These are phyloP conservation scores for Medauroidea extradentata DNA, from an alignment of 1,140 invertebrate species.

Conservation along the genomic window DNA sequence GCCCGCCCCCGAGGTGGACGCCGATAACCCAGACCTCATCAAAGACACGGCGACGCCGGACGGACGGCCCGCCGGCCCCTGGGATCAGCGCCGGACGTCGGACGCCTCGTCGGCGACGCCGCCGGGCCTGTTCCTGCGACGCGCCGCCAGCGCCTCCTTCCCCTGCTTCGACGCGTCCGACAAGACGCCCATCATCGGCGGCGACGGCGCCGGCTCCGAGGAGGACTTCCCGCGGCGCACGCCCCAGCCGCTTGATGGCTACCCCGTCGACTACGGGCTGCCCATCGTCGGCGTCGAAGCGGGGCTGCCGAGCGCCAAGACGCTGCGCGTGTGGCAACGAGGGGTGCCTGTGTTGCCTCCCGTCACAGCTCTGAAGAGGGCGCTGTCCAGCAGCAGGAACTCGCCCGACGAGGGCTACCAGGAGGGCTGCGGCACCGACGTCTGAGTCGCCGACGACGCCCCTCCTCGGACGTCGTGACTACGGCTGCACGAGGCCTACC, in stretches of 20 bases:
- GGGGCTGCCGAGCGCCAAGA: conserved; percentile 58
- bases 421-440: conserved; percentile 86
- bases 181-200: conserved; percentile 68
- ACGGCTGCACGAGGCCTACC: too few species aligned
- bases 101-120: conserved; percentile 58
- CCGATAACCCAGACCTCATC: conserved; percentile 78
- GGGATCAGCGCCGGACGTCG: conserved; percentile 52
- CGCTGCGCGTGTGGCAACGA: conserved; percentile 77
- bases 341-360: conserved; percentile 77
- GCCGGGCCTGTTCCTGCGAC: conserved; percentile 47
- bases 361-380: conserved; percentile 72
- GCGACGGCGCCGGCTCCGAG: conserved; percentile 50
- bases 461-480: too few species aligned
- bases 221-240: conserved; percentile 40
- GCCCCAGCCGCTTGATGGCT: conserved; percentile 39
- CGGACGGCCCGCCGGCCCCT: conserved; percentile 53
- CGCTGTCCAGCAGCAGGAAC: conserved; percentile 70
- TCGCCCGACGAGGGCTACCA: conserved; percentile 87
- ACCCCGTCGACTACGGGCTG: conserved; percentile 73
- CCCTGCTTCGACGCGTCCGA: conserved; percentile 55
- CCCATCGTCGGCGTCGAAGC: conserved; percentile 50
- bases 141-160: conserved; percentile 45
- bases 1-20: conserved; percentile 61
- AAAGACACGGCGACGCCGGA: conserved; percentile 55
- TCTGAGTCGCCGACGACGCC: too few species aligned